Evolutionary conservation across 2,888 invertebrate species (phyloP), one percentile per base, ranked within the genome.

Genomic region (Dynastes hyllus): DNA sequence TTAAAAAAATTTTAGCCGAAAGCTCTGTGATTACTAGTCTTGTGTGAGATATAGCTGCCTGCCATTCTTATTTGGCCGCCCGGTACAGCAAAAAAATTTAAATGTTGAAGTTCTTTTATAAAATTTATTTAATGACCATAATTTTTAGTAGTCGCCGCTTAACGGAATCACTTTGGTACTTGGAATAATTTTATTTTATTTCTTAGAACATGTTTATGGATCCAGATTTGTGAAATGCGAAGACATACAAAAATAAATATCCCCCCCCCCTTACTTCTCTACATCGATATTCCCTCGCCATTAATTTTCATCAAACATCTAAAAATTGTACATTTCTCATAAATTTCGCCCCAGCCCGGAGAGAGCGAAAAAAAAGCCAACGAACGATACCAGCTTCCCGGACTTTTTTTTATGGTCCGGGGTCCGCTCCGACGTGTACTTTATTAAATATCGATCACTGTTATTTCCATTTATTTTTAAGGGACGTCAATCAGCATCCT

Each of bases 391-490:
- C 13, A 27, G 22, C 45, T 50, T 16, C 67, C 27, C 67, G 50
- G 13, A 27, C 22, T 69, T 69, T 69, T 69, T 37, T 37, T 37
- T 67, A 69, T 50, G 45, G 67, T 16, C 27, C 50, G 2, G 40
- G 45, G 45, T 50, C 22, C 22, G 32, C 22, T 32, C 22, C 71
- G 50, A 37, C 50, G 67, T 66, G 77, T 78, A 50, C 77, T 77
- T 77, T 77, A 77, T 77, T 78, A 78, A 78, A 71, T 70, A 71
- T 78, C 78, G 78, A 78, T 78, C 70, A 69, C 32, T 61, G 70
- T 45, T 69, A 70, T 78, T 78, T 71, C 78, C 78, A 78, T 78
- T 78, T 78, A 78, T 70, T 78, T 71, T 70, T 78, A 71, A 78
- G 78, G 78, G 70, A 70, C 69, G 78, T 78, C 78, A 78, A 78